These are phyloP conservation scores for Sphenodon punctatus DNA, from an alignment of 2,797 vertebrate genomes.

Conservation along the genomic window DNA sequence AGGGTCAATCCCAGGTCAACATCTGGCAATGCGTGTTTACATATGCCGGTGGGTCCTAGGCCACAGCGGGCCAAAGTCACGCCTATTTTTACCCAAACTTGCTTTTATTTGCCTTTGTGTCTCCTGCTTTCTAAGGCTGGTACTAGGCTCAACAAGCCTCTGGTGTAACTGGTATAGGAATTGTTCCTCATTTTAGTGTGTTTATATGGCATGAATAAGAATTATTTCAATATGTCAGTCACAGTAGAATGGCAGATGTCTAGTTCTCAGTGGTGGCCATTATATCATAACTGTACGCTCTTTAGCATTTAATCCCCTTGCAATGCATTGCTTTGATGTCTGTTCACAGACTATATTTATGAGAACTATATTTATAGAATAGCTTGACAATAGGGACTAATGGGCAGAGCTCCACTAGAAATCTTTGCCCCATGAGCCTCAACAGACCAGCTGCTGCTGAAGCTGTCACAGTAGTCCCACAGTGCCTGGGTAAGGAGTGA, in stretches of 20 bases:
- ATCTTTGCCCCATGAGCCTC: no score
- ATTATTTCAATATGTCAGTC: accelerated
- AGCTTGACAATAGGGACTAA: no score
- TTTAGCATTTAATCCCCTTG: neutral
- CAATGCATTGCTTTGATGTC: neutral
- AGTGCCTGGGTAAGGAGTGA: no score
- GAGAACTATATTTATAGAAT: neutral
- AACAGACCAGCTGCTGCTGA: no score
- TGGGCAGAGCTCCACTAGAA: no score
- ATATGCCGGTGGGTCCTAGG: no score
- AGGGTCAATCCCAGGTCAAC: no score
- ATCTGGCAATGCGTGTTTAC: no score
- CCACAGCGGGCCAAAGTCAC: no score
- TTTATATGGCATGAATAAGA: neutral
- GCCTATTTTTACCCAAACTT: no score
- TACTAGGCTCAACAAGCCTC: neutral
- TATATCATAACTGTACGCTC: neutral
- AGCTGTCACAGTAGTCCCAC: no score
- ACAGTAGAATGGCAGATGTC: neutral
- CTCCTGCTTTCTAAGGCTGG: neutral
- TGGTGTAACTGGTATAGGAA: neutral
- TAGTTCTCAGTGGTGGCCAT: neutral
- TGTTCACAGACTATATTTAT: neutral
- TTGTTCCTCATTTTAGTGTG: neutral
- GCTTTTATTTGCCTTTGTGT: neutral